Percentiles rank a stretch among this genome's conserved stretches.
phyloP scores from a whole-genome alignment of 2,888 invertebrate species.

The Diachrysia chrysitis region DNA sequence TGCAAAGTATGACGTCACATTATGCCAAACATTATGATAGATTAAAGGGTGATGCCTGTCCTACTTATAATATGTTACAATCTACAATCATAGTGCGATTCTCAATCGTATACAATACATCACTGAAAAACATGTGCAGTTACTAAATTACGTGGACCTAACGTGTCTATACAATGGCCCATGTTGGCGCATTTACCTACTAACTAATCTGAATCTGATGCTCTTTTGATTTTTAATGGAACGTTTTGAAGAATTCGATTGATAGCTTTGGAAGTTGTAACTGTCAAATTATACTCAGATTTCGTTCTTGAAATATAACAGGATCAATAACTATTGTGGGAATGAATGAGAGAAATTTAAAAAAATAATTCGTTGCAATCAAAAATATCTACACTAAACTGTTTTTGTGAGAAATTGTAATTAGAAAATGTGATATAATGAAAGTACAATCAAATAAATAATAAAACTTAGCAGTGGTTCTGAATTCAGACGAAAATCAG shows the following conservation, averaged over 20 bases:
- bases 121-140: constrained; percentile 27
- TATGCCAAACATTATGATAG: not conserved
- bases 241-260: not conserved
- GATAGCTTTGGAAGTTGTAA: not conserved
- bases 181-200: not conserved
- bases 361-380: too few relatives aligned
- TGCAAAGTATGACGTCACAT: not conserved
- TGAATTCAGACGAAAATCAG: too few relatives aligned
- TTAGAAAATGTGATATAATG: too few relatives aligned
- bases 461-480: too few relatives aligned
- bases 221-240: not conserved
- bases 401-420: too few relatives aligned
- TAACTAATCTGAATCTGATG: not conserved
- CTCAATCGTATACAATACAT: constrained; percentile 23
- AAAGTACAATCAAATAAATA: too few relatives aligned
- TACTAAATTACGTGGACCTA: constrained; percentile 22
- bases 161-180: constrained; percentile 12
- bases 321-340: too few relatives aligned
- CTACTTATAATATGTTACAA: not conserved
- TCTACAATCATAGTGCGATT: constrained; percentile 28
- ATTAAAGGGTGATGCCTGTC: not conserved
- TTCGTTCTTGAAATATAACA: too few relatives aligned
- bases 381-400: too few relatives aligned
- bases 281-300: too few relatives aligned
- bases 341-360: too few relatives aligned